Evolutionary conservation across 2,113 vertebrate genomes (phyloP), one percentile per base, ranked within the genome.

Genomic region (Dicentrarchus labrax): DNA sequence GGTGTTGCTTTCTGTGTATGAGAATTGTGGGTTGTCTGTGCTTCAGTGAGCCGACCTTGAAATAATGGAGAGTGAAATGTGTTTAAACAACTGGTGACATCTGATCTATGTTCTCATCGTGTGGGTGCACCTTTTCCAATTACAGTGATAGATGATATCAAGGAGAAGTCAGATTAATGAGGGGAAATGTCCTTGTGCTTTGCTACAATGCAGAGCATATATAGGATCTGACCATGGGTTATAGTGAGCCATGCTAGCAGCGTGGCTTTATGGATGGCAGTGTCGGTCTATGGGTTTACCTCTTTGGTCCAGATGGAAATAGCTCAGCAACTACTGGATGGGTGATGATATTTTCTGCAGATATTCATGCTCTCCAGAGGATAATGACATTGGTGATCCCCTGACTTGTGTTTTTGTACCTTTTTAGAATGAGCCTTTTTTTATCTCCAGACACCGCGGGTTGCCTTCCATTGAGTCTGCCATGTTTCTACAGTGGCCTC

Each of bases 21-120:
- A 76, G 51, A 36, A 36, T 9, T 17, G 36, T 30, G 16, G 16
- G 43, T 22, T n/a, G 64, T 8, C 2, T 48, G 39, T 30, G 47
- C 48, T 67, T 72, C 7, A 71, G 22, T 71, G 43, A 21, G 9
- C 5, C 1, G 8, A 57, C 17, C 41, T 57, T 78, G 64, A 78
- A 45, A 71, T 54, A 69, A 47, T 54, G 60, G 67, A 72, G 66
- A 38, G 17, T 50, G 39, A 82, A 69, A 59, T 57, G 36, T 73
- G 68, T 65, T 72, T 54, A 60, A 75, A 22, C 57, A 65, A 17
- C 67, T 67, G 51, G 6, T 41, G 54, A 69, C 56, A 64, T 48
- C 61, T 74, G 56, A 79, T 86, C 39, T 15, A 4, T 56, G 73
- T 30, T 72, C 47, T 68, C 51, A 36, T 16, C 43, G 19, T 36